These are phyloP conservation scores for Oceanodroma tethys DNA, from an alignment of 2,113 vertebrate species.

Conservation along the genomic window DNA sequence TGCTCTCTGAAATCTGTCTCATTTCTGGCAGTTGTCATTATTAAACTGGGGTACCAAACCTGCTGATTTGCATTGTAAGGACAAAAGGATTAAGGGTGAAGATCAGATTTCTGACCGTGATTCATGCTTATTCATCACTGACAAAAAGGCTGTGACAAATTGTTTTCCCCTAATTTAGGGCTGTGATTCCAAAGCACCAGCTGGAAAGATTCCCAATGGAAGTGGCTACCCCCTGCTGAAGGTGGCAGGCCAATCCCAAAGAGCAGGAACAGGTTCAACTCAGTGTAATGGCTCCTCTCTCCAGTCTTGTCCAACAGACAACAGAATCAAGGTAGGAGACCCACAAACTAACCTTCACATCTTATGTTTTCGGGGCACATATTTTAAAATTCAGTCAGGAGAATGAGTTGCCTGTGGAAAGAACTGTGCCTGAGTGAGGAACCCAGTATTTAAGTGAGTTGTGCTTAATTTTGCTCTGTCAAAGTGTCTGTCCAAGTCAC, in stretches of 20 bases:
- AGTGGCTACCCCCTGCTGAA: background rate
- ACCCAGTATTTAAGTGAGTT: background rate
- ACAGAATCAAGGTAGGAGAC: slow-evolving; percentile 63
- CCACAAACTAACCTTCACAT: background rate
- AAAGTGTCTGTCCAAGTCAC: background rate
- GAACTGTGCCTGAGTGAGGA: background rate
- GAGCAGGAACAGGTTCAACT: background rate
- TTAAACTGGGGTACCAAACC: background rate
- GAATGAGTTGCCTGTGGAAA: background rate
- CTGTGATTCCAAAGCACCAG: slow-evolving; percentile 25
- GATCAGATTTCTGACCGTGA: background rate
- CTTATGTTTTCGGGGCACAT: background rate
- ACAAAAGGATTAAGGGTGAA: background rate
- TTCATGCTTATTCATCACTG: background rate
- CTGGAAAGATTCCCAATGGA: slow-evolving; percentile 51
- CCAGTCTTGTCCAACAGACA: background rate
- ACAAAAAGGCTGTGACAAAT: background rate
- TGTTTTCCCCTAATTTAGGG: slow-evolving; percentile 20
- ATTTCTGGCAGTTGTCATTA: background rate
- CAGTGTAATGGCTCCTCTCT: slow-evolving; percentile 60
- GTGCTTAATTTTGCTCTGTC: background rate
- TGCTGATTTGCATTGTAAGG: background rate
- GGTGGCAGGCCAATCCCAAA: background rate
- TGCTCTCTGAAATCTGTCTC: background rate
- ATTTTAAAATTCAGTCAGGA: background rate